Conservation (phyloP, 2,113 vertebrate genomes). For the Corydoras maculifer region DNA sequence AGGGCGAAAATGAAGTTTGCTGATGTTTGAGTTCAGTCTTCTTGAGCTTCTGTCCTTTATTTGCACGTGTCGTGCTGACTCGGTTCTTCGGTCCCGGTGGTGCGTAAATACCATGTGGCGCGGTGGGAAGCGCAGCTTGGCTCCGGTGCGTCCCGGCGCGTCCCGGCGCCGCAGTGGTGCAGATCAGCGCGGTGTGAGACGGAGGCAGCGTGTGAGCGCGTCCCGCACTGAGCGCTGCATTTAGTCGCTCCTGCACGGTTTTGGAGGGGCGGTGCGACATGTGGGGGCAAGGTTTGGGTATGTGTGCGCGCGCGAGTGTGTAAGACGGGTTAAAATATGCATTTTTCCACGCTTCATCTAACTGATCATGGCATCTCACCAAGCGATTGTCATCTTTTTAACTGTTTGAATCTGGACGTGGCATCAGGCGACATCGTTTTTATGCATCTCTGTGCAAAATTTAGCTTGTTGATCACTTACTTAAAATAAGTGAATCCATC, state of each 20-base stretch:
- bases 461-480: too few species aligned
- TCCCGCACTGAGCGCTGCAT: conserved; percentile 42
- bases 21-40: neutral
- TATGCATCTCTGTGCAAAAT: too few species aligned
- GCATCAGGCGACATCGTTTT: too few species aligned
- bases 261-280: conserved; percentile 48
- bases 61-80: neutral
- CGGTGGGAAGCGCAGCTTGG: neutral
- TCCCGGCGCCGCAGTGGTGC: neutral
- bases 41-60: neutral
- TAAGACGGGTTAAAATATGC: neutral
- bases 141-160: neutral
- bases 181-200: conserved; percentile 26
- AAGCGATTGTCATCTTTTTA: too few species aligned
- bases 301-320: conserved; percentile 22
- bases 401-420: too few species aligned
- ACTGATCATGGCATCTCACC: neutral
- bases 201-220: conserved; percentile 32
- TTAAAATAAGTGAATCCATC: too few species aligned
- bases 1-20: neutral
- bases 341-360: neutral
- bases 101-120: conserved; percentile 1
- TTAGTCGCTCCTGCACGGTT: conserved; percentile 46
- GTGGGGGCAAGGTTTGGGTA: conserved; percentile 39
- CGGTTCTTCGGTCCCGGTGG: neutral